Evolutionary conservation across 2,113 vertebrate species (phyloP), one percentile per base, ranked within the genome.

Genomic region (Ramphastos sulfuratus): DNA sequence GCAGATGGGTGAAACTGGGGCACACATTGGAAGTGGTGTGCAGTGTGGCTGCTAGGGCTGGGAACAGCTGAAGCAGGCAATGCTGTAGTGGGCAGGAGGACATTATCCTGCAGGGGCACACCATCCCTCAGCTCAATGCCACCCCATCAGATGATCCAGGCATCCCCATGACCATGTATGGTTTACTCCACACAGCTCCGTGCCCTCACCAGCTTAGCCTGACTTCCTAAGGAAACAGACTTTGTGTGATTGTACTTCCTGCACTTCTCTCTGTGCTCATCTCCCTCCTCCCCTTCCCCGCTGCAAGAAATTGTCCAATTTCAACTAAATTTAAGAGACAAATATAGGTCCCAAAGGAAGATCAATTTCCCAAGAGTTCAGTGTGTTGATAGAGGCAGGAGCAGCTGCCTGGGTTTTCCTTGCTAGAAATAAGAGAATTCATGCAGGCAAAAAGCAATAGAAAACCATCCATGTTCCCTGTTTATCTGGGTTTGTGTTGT

Each of bases 81-180:
- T 0, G 5, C 64, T 25, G 33, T 7, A 30, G 37, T 14, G 12
- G 85, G 42, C 86, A 75, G 77, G 65, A 71, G 61, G 11, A 55
- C 4, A 1, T 12, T 25, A 5, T 33, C 25, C n/a, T 27, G 2
- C 9, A 35, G 37, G 37, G 44, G 27, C 2, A 9, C 23, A 2
- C n/a, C 0, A 3, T 35, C 21, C 63, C 44, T 7, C 21, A 23
- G 52, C 1, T 0, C 67, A 59, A 70, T 25, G 28, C 18, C 8
- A 1, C 25, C n/a, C 10, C 2, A 1, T 23, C 67, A 73, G 15
- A 28, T 25, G 1, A 3, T 39, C 63, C 1, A 0, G 33, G 33
- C 48, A 33, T 33, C 48, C 42, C 65, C 8, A 2, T 42, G 30
- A 64, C 59, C 7, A 0, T 19, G 56, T n/a, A 63, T 50, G 63